phyloP scores from a whole-genome alignment of 2,797 vertebrate species.

The Craterocephalus amniculus region DNA sequence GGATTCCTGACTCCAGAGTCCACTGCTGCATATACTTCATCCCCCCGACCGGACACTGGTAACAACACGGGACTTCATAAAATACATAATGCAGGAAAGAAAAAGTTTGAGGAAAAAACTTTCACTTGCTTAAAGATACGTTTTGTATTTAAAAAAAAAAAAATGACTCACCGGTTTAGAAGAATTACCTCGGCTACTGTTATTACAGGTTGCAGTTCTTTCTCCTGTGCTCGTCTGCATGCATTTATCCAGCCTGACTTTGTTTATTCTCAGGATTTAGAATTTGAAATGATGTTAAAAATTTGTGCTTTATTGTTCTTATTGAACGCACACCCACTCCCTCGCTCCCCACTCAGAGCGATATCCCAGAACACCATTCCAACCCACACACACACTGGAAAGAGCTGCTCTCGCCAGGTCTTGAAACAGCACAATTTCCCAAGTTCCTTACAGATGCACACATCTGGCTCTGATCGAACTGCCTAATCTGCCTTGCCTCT shows the following conservation, averaged over 20 bases:
- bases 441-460: slow-evolving; percentile 53
- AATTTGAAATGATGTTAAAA: not conserved
- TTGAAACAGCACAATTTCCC: slow-evolving; percentile 45
- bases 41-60: slow-evolving; percentile 97
- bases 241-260: slow-evolving; percentile 13
- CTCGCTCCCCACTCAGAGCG: slow-evolving; percentile 10
- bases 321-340: slow-evolving; percentile 18
- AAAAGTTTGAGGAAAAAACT: too few relatives aligned
- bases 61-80: slow-evolving; percentile 46
- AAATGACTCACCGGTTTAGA: not conserved
- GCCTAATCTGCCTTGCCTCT: slow-evolving; percentile 31
- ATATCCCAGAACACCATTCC: slow-evolving; percentile 41
- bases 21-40: slow-evolving; percentile 99
- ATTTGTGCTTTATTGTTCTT: slow-evolving; percentile 7
- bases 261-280: slow-evolving; percentile 25
- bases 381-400: slow-evolving; percentile 32
- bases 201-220: not conserved
- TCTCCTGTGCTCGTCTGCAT: slow-evolving; percentile 9
- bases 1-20: slow-evolving; percentile 94
- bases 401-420: slow-evolving; percentile 37
- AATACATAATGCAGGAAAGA: too few relatives aligned
- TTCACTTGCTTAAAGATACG: too few relatives aligned
- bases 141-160: not conserved
- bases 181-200: slow-evolving; percentile 3
- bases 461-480: slow-evolving; percentile 76